Conservation (phyloP, 2,797 vertebrate genomes). For the Muraenolepis orangiensis region DNA sequence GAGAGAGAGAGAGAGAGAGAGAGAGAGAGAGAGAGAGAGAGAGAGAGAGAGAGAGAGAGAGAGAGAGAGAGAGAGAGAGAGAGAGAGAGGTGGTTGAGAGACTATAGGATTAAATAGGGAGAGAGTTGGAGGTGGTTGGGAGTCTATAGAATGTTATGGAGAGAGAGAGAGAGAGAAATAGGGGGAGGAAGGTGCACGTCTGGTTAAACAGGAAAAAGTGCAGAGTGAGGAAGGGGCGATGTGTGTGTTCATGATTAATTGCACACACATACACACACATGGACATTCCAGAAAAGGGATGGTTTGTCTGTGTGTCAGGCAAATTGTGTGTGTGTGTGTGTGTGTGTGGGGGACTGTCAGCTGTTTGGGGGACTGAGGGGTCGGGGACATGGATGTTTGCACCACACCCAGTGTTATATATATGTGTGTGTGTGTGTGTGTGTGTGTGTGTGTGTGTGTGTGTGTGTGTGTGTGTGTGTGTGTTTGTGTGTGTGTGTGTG, state of each 20-base stretch:
- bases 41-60: not conserved
- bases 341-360: conserved; percentile 48
- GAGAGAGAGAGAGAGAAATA: not conserved
- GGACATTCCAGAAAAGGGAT: conserved; percentile 15
- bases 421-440: conserved; percentile 24
- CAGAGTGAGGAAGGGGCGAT: conserved; percentile 55
- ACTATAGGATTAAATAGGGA: not conserved
- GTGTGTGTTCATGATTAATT: conserved; percentile 54
- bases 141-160: conserved; percentile 3
- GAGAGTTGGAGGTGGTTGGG: not conserved
- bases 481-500: conserved; percentile 37
- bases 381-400: conserved; percentile 60
- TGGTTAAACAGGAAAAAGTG: conserved; percentile 31
- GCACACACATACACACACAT: conserved; percentile 19
- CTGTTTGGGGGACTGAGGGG: conserved; percentile 53
- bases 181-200: too few relatives aligned
- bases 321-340: conserved; percentile 57
- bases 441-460: conserved; percentile 33
- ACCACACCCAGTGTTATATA: conserved; percentile 58
- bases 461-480: conserved; percentile 38
- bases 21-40: not conserved
- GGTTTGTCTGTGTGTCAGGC: conserved; percentile 66
- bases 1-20: not conserved
- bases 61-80: not conserved
- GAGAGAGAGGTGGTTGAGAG: not conserved